Evolutionary conservation across 1,140 invertebrate genomes (phyloP), one percentile per base, ranked within the genome.

Genomic region (Cydia pomonella): DNA sequence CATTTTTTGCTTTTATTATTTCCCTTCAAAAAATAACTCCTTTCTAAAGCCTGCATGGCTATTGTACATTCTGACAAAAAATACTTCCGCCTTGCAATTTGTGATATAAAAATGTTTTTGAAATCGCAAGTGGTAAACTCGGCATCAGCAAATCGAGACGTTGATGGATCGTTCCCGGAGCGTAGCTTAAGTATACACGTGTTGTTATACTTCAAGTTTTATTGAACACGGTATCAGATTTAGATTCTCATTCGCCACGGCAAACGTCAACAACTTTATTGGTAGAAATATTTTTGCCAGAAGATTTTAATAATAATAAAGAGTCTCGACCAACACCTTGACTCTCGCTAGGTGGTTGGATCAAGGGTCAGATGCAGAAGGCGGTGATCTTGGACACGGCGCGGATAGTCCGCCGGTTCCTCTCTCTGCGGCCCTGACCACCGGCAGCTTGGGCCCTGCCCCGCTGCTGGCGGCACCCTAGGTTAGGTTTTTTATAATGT

Each of bases 81-180:
- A 53, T 53, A 53, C 16, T 53, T 18, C 6, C 50, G 7, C 50
- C 16, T 53, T 53, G 18, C n/a, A 16, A 21, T 0, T 18, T 5
- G 50, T 53, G 7, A 53, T 7, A 53, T 7, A 29, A 29, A 66
- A 66, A 13, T n/a, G 63, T 29, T 66, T 66, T 63, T 33, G 13
- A 66, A 66, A 66, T 66, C 25, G 27, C 23, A 66, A 66, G 63
- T 33, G 63, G 63, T 66, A 66, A 66, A 63, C 62, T 63, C 63
- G 63, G 63, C 27, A 16, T 29, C 63, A n/a, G 63, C 63, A 66
- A 33, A 66, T 29, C 63, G n/a, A 66, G 63, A 66, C 63, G 63
- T 66, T 66, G 63, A 66, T 66, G 63, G 63, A 66, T 66, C 63
- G 27, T 66, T 33, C 25, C 50, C 16, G 25, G 25, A 9, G 25